phyloP scores from a whole-genome alignment of 2,888 invertebrate species.

The Crepidodera aurea region DNA sequence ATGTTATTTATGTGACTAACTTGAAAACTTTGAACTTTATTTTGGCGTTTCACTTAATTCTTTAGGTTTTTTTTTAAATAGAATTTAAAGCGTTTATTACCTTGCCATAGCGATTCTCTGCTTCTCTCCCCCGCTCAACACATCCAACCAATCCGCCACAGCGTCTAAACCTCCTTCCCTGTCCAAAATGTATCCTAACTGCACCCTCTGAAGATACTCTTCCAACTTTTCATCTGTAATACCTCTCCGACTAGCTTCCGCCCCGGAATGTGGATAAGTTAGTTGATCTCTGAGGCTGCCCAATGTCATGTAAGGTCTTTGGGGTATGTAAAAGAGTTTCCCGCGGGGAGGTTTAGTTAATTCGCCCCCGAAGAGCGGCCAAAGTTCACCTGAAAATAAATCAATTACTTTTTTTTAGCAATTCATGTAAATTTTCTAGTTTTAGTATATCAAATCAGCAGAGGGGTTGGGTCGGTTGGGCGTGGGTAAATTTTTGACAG shows the following conservation, averaged over 20 bases:
- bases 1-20: too few species aligned
- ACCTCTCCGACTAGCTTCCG: slow-evolving; percentile 82
- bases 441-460: too few species aligned
- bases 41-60: too few species aligned
- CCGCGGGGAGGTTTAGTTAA: slow-evolving; percentile 95
- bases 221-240: slow-evolving; percentile 80
- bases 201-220: slow-evolving; percentile 81
- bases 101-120: slow-evolving; percentile 98
- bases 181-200: slow-evolving; percentile 82
- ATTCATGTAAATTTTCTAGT: too few species aligned
- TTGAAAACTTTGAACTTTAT: too few species aligned
- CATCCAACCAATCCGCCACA: slow-evolving; percentile 98
- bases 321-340: slow-evolving; percentile 96
- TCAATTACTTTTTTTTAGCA: too few species aligned
- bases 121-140: slow-evolving; percentile 97
- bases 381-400: slow-evolving; percentile 87
- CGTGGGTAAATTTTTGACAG: too few species aligned
- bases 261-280: slow-evolving; percentile 92
- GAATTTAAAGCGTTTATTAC: too few species aligned
- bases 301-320: slow-evolving; percentile 97
- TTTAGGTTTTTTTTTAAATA: too few species aligned
- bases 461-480: too few species aligned
- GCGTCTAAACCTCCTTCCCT: slow-evolving; percentile 91
- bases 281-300: slow-evolving; percentile 90
- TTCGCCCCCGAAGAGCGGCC: slow-evolving; percentile 93